These are phyloP conservation scores for Bathynomus jamesi DNA, from an alignment of 1,140 invertebrate species.

Conservation along the genomic window DNA sequence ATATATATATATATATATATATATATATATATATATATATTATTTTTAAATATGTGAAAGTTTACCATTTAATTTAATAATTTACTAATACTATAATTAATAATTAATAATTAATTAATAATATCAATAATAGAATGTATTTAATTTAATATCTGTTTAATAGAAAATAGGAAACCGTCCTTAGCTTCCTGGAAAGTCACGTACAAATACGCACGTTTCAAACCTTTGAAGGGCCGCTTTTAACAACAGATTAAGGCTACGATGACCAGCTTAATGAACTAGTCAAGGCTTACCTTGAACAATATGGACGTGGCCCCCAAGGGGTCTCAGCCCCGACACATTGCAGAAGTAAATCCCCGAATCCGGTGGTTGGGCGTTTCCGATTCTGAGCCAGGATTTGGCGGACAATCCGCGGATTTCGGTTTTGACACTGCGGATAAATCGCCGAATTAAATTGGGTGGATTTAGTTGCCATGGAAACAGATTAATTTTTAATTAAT, in stretches of 20 bases:
- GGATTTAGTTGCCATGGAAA: background rate
- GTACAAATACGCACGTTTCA: no score
- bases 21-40: background rate
- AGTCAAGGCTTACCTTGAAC: background rate
- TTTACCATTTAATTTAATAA: background rate
- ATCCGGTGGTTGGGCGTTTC: constrained; percentile 68
- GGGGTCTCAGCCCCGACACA: constrained; percentile 51
- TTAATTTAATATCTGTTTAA: no score
- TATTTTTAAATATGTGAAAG: background rate
- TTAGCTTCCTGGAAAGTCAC: no score
- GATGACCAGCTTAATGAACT: no score
- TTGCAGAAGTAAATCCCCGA: constrained; percentile 76
- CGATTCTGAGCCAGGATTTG: constrained; percentile 66
- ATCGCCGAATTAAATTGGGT: background rate
- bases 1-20: background rate
- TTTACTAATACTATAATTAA: no score
- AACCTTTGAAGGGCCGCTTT: no score
- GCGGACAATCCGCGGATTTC: constrained; percentile 64
- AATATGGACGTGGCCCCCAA: background rate
- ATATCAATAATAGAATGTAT: no score
- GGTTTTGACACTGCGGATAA: constrained; percentile 60
- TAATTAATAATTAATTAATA: no score
- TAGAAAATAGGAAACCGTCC: no score
- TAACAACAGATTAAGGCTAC: no score
- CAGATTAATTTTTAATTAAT: no score